A percentile compares a stretch with the other conserved stretches of the same genome.
phyloP scores from a whole-genome alignment of 2,888 invertebrate species.

The Dusona sp. region DNA sequence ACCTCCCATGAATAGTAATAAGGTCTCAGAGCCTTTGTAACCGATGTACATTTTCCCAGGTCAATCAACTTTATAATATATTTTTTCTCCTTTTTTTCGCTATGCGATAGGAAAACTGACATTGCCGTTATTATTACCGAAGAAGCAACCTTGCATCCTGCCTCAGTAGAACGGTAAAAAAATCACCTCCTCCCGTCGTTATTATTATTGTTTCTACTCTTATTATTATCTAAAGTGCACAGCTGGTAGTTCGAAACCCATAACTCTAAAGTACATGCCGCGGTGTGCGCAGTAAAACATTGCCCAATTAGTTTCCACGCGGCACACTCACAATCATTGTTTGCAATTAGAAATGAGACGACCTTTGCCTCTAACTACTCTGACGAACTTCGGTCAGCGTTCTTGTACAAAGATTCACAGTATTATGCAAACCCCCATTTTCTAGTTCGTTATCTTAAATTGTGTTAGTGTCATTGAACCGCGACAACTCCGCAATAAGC shows the following conservation, averaged over 20 bases:
- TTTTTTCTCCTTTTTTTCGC: conserved; percentile 6
- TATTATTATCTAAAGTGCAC: conserved; percentile 41
- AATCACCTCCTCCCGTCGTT: conserved; percentile 6
- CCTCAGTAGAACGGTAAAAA: conserved; percentile 48
- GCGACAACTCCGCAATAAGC: neutral
- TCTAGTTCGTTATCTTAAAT: neutral
- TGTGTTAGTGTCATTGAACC: neutral
- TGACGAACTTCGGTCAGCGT: conserved; percentile 9
- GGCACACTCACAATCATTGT: conserved; percentile 46
- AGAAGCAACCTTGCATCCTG: conserved; percentile 32
- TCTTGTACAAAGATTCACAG: conserved; percentile 3
- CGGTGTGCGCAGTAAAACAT: conserved; percentile 41
- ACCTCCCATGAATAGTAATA: conserved; percentile 15
- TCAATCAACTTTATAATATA: conserved; percentile 40
- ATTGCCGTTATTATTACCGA: conserved; percentile 49
- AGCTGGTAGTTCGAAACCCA: conserved; percentile 13
- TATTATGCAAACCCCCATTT: neutral
- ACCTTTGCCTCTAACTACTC: conserved; percentile 54
- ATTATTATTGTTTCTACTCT: conserved; percentile 30
- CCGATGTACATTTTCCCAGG: conserved; percentile 5
- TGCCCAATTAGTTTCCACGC: conserved; percentile 53
- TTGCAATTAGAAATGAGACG: conserved; percentile 44
- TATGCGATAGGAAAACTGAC: conserved; percentile 30
- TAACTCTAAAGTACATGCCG: conserved; percentile 27
- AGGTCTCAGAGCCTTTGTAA: conserved; percentile 8